A percentile compares a stretch with the other conserved stretches of the same genome.
Conservation (phyloP, 2,888 invertebrate species). For the Gerris lacustris region DNA sequence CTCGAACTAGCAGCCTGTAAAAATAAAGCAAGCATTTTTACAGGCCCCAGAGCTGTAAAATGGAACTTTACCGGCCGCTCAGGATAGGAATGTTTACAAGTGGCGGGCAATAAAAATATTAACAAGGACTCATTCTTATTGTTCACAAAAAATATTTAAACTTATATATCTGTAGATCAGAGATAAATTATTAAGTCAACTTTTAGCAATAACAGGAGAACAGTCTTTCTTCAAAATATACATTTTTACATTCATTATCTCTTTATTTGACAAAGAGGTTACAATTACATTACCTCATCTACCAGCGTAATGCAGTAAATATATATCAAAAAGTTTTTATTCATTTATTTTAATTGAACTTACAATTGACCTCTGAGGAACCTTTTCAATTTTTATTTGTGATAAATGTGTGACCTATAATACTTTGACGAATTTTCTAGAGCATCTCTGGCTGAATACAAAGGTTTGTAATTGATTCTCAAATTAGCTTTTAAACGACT, state of each 20-base stretch:
- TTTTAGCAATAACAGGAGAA: too few relatives aligned
- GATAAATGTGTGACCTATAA: not conserved
- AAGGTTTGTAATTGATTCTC: conserved; percentile 40
- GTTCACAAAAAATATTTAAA: too few relatives aligned
- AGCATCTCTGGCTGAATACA: conserved; percentile 38
- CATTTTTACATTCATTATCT: not conserved
- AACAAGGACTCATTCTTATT: too few relatives aligned
- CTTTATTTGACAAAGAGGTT: not conserved
- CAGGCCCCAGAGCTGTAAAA: too few relatives aligned
- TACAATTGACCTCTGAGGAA: not conserved
- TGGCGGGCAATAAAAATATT: too few relatives aligned
- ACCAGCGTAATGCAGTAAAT: not conserved
- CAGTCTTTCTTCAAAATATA: not conserved
- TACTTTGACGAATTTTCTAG: not conserved
- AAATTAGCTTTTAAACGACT: conserved; percentile 47
- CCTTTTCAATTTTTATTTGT: not conserved
- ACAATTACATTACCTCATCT: not conserved
- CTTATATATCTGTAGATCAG: too few relatives aligned
- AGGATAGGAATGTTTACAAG: too few relatives aligned
- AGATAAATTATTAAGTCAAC: too few relatives aligned
- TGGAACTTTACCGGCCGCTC: too few relatives aligned
- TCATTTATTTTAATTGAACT: not conserved
- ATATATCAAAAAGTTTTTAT: not conserved
- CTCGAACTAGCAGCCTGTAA: too few relatives aligned
- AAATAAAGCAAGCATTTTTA: too few relatives aligned